Evolutionary conservation across 2,113 vertebrate species (phyloP).

Genomic region (Burhinus oedicnemus): DNA sequence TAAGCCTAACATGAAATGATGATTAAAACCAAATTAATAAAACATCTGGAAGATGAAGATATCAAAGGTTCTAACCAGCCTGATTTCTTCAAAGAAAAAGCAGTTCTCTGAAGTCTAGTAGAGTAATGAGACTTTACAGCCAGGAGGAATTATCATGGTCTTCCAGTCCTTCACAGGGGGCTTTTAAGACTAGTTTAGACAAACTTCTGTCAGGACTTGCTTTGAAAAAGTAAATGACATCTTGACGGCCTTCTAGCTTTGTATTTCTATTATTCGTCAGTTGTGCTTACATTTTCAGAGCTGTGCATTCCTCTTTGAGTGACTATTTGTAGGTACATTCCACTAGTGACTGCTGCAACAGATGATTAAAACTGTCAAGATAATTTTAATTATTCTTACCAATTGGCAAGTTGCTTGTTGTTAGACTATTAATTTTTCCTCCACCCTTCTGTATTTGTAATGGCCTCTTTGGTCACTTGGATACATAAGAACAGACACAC

Average conservation of each 20-base stretch:
- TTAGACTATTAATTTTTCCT: neutral
- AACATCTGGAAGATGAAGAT: conserved; percentile 65
- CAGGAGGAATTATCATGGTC: conserved; percentile 44
- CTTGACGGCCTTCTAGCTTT: neutral
- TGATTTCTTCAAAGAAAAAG: conserved; percentile 56
- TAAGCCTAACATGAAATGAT: conserved; percentile 36
- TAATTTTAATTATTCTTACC: conserved; percentile 5
- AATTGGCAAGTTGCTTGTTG: neutral
- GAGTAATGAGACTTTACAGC: conserved; percentile 51
- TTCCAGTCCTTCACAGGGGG: conserved; percentile 16
- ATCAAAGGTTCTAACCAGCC: conserved; percentile 51
- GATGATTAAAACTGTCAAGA: neutral
- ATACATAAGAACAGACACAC: neutral
- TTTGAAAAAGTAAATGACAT: conserved; percentile 37
- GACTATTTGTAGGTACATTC: neutral
- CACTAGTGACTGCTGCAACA: neutral
- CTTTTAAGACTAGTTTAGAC: conserved; percentile 42
- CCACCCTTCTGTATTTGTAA: neutral
- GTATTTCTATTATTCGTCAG: neutral
- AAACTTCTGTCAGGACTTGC: conserved; percentile 17
- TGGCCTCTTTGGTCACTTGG: neutral
- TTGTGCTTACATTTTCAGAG: neutral
- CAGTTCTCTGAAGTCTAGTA: conserved; percentile 32
- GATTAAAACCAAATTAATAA: conserved; percentile 66
- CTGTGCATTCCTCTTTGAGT: neutral